phyloP scores from a whole-genome alignment of 2,888 invertebrate species.

The Tholera decimalis region DNA sequence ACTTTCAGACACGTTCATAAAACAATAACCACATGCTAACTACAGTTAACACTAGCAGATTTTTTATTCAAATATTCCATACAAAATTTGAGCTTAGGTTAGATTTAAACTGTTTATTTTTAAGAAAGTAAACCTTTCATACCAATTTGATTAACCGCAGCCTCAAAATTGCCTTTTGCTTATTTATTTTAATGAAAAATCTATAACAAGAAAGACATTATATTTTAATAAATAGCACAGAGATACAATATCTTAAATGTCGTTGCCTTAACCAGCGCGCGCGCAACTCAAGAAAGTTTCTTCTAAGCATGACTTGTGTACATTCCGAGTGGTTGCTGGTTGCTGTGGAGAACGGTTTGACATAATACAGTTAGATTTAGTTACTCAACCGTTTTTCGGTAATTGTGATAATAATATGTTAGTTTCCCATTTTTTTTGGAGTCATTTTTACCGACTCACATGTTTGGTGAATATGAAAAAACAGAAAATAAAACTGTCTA shows the following conservation, averaged over 20 bases:
- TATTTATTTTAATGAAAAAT: too few relatives aligned
- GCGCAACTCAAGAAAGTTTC: slow-evolving; percentile 56
- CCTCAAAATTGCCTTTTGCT: too few relatives aligned
- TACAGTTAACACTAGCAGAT: too few relatives aligned
- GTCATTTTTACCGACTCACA: background rate
- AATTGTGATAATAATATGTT: slow-evolving; percentile 5
- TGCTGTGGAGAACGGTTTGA: slow-evolving; percentile 41
- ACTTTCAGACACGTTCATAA: too few relatives aligned
- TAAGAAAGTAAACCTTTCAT: too few relatives aligned
- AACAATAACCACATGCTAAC: too few relatives aligned
- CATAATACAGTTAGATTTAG: slow-evolving; percentile 57
- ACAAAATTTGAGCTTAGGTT: too few relatives aligned
- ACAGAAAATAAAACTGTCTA: background rate
- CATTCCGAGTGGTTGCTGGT: slow-evolving; percentile 43
- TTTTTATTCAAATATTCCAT: too few relatives aligned
- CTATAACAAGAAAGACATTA: too few relatives aligned
- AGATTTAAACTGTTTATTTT: too few relatives aligned
- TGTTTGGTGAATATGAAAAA: background rate
- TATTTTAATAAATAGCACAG: too few relatives aligned
- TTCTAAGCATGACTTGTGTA: slow-evolving; percentile 50
- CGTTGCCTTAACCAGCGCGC: slow-evolving; percentile 25
- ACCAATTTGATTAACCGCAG: too few relatives aligned
- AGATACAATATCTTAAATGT: background rate
- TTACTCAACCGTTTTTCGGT: slow-evolving; percentile 55
- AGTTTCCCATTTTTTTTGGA: background rate